Evolutionary conservation across 2,113 vertebrate species (phyloP), one percentile per base, ranked within the genome.

Genomic region (Passer montanus): DNA sequence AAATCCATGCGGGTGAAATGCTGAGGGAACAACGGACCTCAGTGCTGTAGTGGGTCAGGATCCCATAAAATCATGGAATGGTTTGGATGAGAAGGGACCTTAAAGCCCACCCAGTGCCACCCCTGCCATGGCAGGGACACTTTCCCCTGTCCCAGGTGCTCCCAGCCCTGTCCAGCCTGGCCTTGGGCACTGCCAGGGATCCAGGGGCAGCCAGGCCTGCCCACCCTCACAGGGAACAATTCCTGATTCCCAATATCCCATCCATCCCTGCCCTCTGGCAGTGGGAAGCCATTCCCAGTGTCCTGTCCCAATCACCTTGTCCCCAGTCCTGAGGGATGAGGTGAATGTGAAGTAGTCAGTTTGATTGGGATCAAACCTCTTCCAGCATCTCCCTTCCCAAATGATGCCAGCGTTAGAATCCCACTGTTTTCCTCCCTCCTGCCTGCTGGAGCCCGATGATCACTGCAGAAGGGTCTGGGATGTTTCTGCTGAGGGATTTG

Each of bases 321-420:
- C 56, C 46, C 37, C 2, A 17, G 2, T 27, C 31, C 67, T 73
- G 49, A 24, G 26, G 64, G 66, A n/a, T 4, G 39, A 50, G 31
- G 17, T 6, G 31, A 26, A 37, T 1, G 10, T 1, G 15, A 60
- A 27, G 33, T 3, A 5, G 58, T 44, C 6, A 8, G 13, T 55
- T 82, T 33, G 50, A 31, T 58, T 13, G 17, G 21, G 62, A 41
- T 68, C 46, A 33, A 52, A 37, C 22, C 37, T 22, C 26, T 47
- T 46, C 15, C 24, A 81, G 50, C 63, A 30, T 11, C 4, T 1
- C 47, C 39, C 20, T 50, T 69, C 60, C 76, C 3, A 1, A 93
- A 37, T 0, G 0, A 14, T 2, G 0, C 13, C 11, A 0, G 10
- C 0, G 0, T 19, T 22, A 7, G 27, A 56, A 19, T 19, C 30